These are phyloP conservation scores for Drosophila sproati DNA, from an alignment of 1,140 invertebrate species.

Conservation along the genomic window DNA sequence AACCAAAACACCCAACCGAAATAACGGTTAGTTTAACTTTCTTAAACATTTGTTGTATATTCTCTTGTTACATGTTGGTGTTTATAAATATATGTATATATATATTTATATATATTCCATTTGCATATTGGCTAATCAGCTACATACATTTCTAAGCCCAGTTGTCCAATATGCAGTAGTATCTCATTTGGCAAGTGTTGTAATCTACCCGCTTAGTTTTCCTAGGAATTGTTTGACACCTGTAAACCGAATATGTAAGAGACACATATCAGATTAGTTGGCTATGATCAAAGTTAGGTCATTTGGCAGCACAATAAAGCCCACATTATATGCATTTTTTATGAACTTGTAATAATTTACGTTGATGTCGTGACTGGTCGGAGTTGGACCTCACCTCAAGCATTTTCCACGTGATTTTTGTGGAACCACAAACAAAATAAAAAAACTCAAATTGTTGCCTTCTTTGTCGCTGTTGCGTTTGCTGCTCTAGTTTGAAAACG, in stretches of 20 bases:
- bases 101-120: too few relatives aligned
- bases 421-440: conserved; percentile 28
- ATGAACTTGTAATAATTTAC: conserved; percentile 55
- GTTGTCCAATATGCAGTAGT: not conserved
- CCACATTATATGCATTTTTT: conserved; percentile 59
- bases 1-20: too few relatives aligned
- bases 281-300: conserved; percentile 27
- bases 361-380: conserved; percentile 23
- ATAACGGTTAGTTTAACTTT: too few relatives aligned
- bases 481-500: conserved; percentile 53
- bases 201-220: conserved; percentile 6
- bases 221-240: conserved; percentile 27
- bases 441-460: conserved; percentile 33
- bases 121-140: not conserved
- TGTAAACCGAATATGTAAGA: conserved; percentile 44
- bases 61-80: too few relatives aligned
- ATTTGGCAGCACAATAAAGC: conserved; percentile 34
- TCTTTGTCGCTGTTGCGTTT: conserved; percentile 19
- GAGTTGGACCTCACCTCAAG: conserved; percentile 43
- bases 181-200: conserved; percentile 21
- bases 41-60: too few relatives aligned
- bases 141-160: not conserved
- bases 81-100: too few relatives aligned
- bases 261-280: conserved; percentile 56
- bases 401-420: conserved; percentile 43